Conservation (phyloP, 1,140 invertebrate species). For the Heliconius himera region DNA sequence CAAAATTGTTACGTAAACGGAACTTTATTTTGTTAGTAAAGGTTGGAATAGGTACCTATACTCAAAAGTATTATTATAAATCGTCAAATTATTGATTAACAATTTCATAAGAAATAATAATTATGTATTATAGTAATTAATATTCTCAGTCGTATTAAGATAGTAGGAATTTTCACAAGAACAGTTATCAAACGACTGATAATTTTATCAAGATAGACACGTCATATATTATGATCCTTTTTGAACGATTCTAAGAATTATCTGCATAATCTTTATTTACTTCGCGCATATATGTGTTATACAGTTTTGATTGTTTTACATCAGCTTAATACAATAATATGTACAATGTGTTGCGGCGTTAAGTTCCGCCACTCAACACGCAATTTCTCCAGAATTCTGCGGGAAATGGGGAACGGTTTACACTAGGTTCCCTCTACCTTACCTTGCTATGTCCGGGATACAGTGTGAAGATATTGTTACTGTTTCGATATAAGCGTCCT, state of each 20-base stretch:
- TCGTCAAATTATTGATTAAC: not conserved
- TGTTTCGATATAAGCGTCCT: slow-evolving; percentile 32
- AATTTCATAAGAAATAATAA: not conserved
- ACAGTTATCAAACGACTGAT: slow-evolving; percentile 3
- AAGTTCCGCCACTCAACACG: too few relatives aligned
- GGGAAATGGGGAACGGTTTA: too few relatives aligned
- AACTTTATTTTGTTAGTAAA: not conserved
- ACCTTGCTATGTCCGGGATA: too few relatives aligned
- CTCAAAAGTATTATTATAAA: not conserved
- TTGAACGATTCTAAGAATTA: not conserved
- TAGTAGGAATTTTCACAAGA: not conserved
- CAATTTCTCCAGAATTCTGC: too few relatives aligned
- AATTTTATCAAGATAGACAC: slow-evolving; percentile 6
- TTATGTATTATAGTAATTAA: not conserved
- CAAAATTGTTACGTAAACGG: too few relatives aligned
- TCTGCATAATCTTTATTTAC: not conserved
- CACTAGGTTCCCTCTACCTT: too few relatives aligned
- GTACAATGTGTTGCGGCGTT: not conserved
- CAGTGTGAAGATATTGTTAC: too few relatives aligned
- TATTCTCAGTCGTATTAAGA: not conserved
- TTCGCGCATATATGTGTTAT: not conserved
- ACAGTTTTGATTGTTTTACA: not conserved
- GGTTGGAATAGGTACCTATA: not conserved
- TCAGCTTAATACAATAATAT: not conserved
- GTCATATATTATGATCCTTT: not conserved